Evolutionary conservation across 2,888 invertebrate genomes (phyloP).

Genomic region (Campoplex nolae): DNA sequence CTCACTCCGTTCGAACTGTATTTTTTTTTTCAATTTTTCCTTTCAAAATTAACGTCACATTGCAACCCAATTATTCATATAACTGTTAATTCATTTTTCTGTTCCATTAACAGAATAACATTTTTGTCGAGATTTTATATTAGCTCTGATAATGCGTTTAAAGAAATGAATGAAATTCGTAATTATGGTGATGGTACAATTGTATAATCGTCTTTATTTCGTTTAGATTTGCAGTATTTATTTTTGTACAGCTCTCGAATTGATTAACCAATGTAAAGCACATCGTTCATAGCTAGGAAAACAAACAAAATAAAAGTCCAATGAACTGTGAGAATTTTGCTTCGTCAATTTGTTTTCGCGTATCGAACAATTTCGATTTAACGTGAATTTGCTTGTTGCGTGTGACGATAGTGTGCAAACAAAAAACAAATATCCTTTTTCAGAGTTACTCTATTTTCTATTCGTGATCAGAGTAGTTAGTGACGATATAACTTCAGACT

Average conservation of each 20-base stretch:
- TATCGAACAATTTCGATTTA: constrained; percentile 20
- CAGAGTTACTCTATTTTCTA: constrained; percentile 59
- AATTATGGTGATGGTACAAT: constrained; percentile 80
- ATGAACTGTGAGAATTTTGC: constrained; percentile 43
- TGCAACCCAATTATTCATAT: neutral
- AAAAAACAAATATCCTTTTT: constrained; percentile 25
- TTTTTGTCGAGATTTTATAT: neutral
- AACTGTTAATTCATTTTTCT: neutral
- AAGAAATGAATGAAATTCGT: constrained; percentile 67
- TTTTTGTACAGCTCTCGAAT: constrained; percentile 82
- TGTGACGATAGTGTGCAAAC: neutral
- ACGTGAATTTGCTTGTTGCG: constrained; percentile 37
- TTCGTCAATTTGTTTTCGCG: constrained; percentile 37
- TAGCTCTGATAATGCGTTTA: constrained; percentile 34
- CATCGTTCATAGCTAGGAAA: constrained; percentile 37
- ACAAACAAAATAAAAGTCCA: constrained; percentile 38
- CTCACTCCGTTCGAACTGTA: neutral
- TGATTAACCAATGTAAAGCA: constrained; percentile 66
- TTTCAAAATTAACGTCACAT: neutral
- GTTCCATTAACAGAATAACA: too few species aligned
- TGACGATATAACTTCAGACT: neutral
- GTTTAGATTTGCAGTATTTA: constrained; percentile 80
- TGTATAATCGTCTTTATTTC: constrained; percentile 79
- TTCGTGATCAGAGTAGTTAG: constrained; percentile 22
- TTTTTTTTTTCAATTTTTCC: neutral